Evolutionary conservation across 1,140 invertebrate species (phyloP), one percentile per base, ranked within the genome.

Genomic region (Carposina sasakii): DNA sequence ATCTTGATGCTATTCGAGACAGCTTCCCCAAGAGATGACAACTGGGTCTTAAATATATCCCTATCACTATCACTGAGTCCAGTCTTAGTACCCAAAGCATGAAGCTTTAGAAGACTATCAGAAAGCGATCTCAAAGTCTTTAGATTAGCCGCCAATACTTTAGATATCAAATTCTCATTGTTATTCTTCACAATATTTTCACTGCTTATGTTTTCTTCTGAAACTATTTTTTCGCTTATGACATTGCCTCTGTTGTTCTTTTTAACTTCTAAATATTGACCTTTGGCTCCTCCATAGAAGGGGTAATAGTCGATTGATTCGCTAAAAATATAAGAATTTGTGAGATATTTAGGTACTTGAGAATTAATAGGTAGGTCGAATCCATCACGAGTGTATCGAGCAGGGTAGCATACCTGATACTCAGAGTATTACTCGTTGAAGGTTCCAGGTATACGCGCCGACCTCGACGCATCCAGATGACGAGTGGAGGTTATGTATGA

Each of bases 281-380:
- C 90, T 57, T 89, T 89, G 0, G 86, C 88, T 17, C 90, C 90
- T 2, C 91, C 91, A 58, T 92, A 91, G 69, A 89, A 92, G 24
- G 87, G 87, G 13, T 89, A 60, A 23, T 83, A 84, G 45, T 81
- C 63, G 22, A 71, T 63, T 16, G 63, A 49, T 20, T 50, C 64
- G 36, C 71, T 72, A 62, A 28, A 28, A 28, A 28, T 12, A 28
- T 28, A 6, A n/a, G n/a, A n/a, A n/a, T n/a, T n/a, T n/a, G n/a
- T n/a, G n/a, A n/a, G n/a, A n/a, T n/a, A n/a, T n/a, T n/a, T n/a
- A n/a, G n/a, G n/a, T n/a, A n/a, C n/a, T n/a, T n/a, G n/a, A n/a
- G n/a, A n/a, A n/a, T n/a, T n/a, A n/a, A n/a, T n/a, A n/a, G n/a
- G n/a, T n/a, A n/a, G n/a, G n/a, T n/a, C n/a, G n/a, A n/a, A n/a